Evolutionary conservation across 2,888 invertebrate genomes (phyloP), one percentile per base, ranked within the genome.

Genomic region (Nasonia oneida): DNA sequence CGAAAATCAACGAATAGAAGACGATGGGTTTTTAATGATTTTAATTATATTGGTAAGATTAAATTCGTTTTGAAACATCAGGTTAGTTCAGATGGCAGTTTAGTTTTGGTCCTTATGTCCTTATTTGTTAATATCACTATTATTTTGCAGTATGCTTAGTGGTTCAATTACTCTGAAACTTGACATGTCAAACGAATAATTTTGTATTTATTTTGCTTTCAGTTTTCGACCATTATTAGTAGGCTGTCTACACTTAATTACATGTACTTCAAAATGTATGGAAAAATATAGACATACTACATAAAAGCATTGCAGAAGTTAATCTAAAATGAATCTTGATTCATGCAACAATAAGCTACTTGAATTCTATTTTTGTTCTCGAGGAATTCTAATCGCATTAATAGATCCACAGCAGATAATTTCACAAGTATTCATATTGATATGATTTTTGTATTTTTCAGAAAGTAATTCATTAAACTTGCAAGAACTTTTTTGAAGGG

Each of bases 401-500:
- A 39, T 64, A 12, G 12, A 2, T 10, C 33, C 33, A 33, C 6
- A 0, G 42, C 67, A 14, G 1, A 10, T 53, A 14, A 33, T 33
- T 70, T 70, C 18, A 2, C 37, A 50, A 53, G 4, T 64, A 29
- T n/a, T 64, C 0, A 15, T 14, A 12, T 61, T 29, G 8, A 47
- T 14, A 37, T 61, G 4, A 2, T 3, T 18, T 76, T 53, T 50
- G 12, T 18, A 71, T 42, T n/a, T 75, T 79, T 18, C 53, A 80
- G 84, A 80, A n/a, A 53, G 39, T 57, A 37, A 70, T 39, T 71
- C 76, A 18, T 29, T 81, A 3, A 50, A 39, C 2, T 64, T 81
- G 73, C 14, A 81, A 78, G 81, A 85, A 5, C 50, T 85, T 33
- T 77, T 71, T 8, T 18, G 8, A 2, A 77, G 85, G n/a, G 73